Evolutionary conservation across 2,888 invertebrate genomes (phyloP).

Genomic region (Tineola bisselliella): DNA sequence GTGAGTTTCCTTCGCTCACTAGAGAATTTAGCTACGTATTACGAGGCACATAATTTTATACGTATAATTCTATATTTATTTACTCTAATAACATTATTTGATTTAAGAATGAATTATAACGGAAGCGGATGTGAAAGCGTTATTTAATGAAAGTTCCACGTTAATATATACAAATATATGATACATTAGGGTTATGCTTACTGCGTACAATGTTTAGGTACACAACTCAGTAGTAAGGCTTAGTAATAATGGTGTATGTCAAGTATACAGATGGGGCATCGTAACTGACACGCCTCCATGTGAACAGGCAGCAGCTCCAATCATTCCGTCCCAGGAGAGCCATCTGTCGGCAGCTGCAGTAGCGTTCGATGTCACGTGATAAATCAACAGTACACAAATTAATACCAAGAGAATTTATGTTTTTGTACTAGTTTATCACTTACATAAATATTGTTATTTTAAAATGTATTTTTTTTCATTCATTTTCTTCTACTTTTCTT

Average conservation of each 20-base stretch:
- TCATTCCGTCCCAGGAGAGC: background rate
- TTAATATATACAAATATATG: no score
- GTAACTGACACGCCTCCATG: constrained; percentile 3
- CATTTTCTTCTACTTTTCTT: no score
- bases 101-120: background rate
- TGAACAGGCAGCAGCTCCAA: background rate
- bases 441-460: background rate
- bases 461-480: no score
- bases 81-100: background rate
- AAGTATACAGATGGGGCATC: background rate
- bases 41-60: background rate
- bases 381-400: constrained; percentile 1
- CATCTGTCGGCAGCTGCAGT: background rate
- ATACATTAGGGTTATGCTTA: no score
- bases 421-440: background rate
- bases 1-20: constrained; percentile 1
- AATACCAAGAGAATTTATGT: background rate
- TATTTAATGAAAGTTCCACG: no score
- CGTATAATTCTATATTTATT: background rate
- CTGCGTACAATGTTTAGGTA: no score
- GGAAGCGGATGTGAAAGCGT: background rate
- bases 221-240: background rate
- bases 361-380: background rate
- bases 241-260: background rate
- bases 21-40: constrained; percentile 1